A percentile compares a stretch with the other conserved stretches of the same genome.
These are phyloP conservation scores for Liopterus haemorrhoidalis DNA, from an alignment of 2,888 invertebrate species.

Conservation along the genomic window DNA sequence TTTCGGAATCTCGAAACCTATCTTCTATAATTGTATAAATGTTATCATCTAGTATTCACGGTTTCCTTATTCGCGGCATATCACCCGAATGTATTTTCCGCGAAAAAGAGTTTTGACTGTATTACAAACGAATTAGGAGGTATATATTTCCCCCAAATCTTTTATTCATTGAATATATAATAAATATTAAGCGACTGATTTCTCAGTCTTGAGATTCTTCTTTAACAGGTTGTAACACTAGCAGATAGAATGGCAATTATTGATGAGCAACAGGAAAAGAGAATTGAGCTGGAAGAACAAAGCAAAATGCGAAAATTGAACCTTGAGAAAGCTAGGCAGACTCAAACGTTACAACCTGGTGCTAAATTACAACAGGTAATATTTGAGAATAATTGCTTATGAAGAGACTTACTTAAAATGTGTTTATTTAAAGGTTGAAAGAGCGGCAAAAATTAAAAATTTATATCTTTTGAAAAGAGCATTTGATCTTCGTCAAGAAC, in stretches of 20 bases:
- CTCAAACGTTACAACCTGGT: slow-evolving; percentile 30
- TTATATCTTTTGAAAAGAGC: slow-evolving; percentile 50
- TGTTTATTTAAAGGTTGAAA: slow-evolving; percentile 40
- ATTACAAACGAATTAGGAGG: too few species aligned
- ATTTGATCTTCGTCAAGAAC: slow-evolving; percentile 50
- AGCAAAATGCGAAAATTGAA: slow-evolving; percentile 53
- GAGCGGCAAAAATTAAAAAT: slow-evolving; percentile 48
- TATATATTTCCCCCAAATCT: too few species aligned
- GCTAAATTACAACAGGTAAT: slow-evolving; percentile 27
- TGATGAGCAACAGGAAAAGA: slow-evolving; percentile 45
- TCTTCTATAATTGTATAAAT: too few species aligned
- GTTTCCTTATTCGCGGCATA: too few species aligned
- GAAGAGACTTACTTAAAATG: slow-evolving; percentile 2
- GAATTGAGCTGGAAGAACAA: slow-evolving; percentile 50
- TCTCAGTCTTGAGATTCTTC: neutral
- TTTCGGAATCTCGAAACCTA: too few species aligned
- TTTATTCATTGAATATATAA: too few species aligned
- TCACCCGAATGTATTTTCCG: too few species aligned
- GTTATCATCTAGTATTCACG: too few species aligned
- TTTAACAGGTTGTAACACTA: slow-evolving; percentile 42
- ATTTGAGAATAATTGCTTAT: neutral
- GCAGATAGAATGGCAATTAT: slow-evolving; percentile 47
- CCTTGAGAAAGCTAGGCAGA: slow-evolving; percentile 34
- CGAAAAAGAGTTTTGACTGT: too few species aligned
- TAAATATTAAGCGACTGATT: too few species aligned